These are phyloP conservation scores for Cantharis rustica DNA, from an alignment of 2,888 invertebrate genomes.

Conservation along the genomic window DNA sequence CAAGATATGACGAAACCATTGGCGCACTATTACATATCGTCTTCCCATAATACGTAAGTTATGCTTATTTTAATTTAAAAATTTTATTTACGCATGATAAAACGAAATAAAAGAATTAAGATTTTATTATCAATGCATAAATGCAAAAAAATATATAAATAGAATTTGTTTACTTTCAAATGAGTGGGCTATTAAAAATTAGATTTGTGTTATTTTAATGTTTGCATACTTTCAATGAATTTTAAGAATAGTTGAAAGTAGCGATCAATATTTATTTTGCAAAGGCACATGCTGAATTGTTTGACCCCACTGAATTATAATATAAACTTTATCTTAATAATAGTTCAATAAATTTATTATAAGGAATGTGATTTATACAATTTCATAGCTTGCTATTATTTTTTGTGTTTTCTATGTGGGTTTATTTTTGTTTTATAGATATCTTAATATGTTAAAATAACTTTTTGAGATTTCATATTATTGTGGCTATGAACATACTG, in stretches of 20 bases:
- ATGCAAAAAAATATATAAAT: neutral
- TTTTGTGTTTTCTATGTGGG: no score
- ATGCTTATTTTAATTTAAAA: conserved; percentile 4
- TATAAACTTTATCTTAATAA: neutral
- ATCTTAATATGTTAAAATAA: no score
- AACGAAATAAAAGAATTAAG: neutral
- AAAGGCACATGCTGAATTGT: neutral
- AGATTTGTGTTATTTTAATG: neutral
- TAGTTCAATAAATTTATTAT: neutral
- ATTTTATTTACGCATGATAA: neutral
- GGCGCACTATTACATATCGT: conserved; percentile 94
- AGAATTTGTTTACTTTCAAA: neutral
- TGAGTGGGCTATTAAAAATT: neutral
- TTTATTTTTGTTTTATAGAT: no score
- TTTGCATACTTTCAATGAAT: neutral
- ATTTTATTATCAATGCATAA: neutral
- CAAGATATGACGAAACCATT: conserved; percentile 92
- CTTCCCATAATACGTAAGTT: conserved; percentile 93
- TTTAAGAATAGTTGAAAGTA: neutral
- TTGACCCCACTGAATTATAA: neutral
- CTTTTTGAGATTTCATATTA: no score
- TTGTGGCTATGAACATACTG: no score
- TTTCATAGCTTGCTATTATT: neutral
- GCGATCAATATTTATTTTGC: neutral
- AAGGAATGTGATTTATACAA: neutral